phyloP scores from a whole-genome alignment of 2,888 invertebrate genomes.

The Augochlorella aurata region DNA sequence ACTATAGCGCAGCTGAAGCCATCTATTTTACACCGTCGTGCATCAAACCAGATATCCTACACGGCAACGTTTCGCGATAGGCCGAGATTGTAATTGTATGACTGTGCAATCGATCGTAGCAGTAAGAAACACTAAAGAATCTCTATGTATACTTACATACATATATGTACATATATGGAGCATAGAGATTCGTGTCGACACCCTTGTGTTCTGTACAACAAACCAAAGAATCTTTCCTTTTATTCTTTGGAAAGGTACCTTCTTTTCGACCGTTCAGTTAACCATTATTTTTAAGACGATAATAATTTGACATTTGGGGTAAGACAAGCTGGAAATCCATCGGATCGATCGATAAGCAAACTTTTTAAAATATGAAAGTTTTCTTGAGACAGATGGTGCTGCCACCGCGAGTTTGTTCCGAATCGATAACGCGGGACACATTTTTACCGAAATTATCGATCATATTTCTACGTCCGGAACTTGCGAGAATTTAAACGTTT shows the following conservation, averaged over 20 bases:
- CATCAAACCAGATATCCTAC: constrained; percentile 53
- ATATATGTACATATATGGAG: constrained; percentile 49
- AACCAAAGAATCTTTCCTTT: background rate
- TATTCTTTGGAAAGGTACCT: background rate
- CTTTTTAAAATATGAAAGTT: constrained; percentile 55
- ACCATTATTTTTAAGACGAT: background rate
- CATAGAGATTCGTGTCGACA: constrained; percentile 45
- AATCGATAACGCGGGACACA: constrained; percentile 55
- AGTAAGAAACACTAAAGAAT: constrained; percentile 52
- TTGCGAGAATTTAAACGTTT: background rate
- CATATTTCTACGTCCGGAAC: background rate
- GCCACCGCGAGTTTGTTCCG: constrained; percentile 39
- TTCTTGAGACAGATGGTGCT: constrained; percentile 45
- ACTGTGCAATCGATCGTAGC: constrained; percentile 62
- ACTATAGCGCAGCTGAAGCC: constrained; percentile 32
- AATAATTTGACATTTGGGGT: background rate
- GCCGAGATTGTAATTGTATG: constrained; percentile 64
- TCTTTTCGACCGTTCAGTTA: background rate
- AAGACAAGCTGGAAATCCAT: constrained; percentile 51
- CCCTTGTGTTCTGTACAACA: constrained; percentile 33
- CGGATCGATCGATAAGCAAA: constrained; percentile 59
- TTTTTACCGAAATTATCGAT: constrained; percentile 33
- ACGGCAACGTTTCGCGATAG: constrained; percentile 50
- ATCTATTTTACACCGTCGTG: constrained; percentile 39
- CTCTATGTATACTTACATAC: background rate